Base-by-base conservation (phyloP, 2,113 vertebrate genomes). In the Anguilla rostrata region DNA sequence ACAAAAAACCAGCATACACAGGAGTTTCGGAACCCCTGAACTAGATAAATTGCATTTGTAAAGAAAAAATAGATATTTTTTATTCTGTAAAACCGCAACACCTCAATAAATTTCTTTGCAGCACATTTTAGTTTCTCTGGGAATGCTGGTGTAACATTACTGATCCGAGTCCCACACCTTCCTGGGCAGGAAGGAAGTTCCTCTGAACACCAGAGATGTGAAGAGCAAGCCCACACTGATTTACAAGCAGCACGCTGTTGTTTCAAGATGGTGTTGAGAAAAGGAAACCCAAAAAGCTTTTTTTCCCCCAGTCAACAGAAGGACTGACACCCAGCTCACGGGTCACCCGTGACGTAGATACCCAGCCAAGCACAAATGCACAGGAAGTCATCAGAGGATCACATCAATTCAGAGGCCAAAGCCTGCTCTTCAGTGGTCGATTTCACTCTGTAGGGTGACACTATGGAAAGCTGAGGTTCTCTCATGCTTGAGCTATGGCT, bases 121-220 rank as follows among this genome's bases (percentile, higher is more conserved):
- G 71, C 71, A 75, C 79, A 81, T 81, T 9, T 82, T n/a, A 29
- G 22, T 82, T 46, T 82, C 46, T 46, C 81, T 82, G 81, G 81
- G 81, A 82, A 82, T 15, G 22, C 81, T 49, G 81, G 81, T 82
- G 81, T 43, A 53, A n/a, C 43, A 14, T 43, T 82, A 82, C 41
- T n/a, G 20, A 26, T 29, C 43, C 7, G 40, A 49, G 81, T 82
- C 40, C 81, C 46, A 82, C 41, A 49, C 41, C 71, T 75, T 75
- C 71, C 26, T 39, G 46, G 8, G n/a, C 39, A 81, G 79, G 79
- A 81, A 81, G 79, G 39, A 81, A 81, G 79, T 41, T 22, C 16
- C 79, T 34, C 39, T 41, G 79, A 41, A 20, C 41, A 81, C 79
- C 18, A 41, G 81, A n/a, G 81, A 12, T 7, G n/a, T 22, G 40